Percentiles rank a stretch among this genome's conserved stretches.
Evolutionary conservation across 2,113 vertebrate genomes (phyloP).

Genomic region (Callocephalon fimbriatum): DNA sequence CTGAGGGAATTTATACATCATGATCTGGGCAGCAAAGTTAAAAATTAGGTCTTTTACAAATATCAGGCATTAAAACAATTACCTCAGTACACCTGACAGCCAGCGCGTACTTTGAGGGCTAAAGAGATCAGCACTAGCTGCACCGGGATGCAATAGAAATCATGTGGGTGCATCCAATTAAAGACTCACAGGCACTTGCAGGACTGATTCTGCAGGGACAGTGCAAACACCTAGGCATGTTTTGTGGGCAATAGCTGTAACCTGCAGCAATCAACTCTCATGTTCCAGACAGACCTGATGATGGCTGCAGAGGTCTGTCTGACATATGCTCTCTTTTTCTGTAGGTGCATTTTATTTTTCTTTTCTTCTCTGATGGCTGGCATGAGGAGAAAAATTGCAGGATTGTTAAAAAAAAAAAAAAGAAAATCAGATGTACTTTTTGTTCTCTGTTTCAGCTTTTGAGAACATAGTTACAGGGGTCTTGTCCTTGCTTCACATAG

Average conservation of each 20-base stretch:
- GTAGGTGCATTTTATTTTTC: neutral
- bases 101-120: fast-evolving
- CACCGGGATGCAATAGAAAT: neutral
- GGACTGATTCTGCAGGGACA: neutral
- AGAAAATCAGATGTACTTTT: neutral
- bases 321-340: neutral
- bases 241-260: neutral
- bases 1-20: neutral
- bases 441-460: neutral
- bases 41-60: neutral
- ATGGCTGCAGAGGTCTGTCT: neutral
- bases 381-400: neutral
- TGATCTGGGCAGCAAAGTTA: neutral
- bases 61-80: neutral
- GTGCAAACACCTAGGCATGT: neutral
- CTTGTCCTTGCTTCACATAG: neutral
- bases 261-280: neutral
- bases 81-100: neutral
- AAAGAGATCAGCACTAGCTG: neutral
- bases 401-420: neutral
- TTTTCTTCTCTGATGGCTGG: neutral
- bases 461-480: neutral
- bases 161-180: neutral
- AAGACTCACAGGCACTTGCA: neutral
- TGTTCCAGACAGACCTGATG: fast-evolving